phyloP scores from a whole-genome alignment of 2,888 invertebrate species.

The Chrysolina americana region DNA sequence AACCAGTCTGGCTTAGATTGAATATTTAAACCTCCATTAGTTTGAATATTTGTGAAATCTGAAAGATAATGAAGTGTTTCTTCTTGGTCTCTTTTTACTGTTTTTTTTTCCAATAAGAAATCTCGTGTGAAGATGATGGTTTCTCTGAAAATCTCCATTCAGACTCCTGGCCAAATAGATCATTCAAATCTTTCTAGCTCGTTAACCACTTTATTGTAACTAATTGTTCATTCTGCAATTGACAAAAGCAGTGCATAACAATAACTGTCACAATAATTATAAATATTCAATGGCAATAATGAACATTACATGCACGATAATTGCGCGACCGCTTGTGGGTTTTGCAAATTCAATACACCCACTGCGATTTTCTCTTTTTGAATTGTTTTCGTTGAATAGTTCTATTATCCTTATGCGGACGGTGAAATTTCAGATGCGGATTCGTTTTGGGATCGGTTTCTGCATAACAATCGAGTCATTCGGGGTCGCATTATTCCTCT shows the following conservation, averaged over 20 bases:
- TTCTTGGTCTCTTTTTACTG: too few species aligned
- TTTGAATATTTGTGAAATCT: too few species aligned
- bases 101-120: too few species aligned
- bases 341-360: slow-evolving; percentile 31
- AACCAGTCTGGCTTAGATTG: too few species aligned
- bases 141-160: too few species aligned
- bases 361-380: slow-evolving; percentile 33
- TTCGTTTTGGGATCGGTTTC: slow-evolving; percentile 9
- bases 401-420: neutral
- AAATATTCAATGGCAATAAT: slow-evolving; percentile 19
- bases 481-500: neutral
- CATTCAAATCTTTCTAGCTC: neutral
- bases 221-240: neutral
- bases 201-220: neutral
- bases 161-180: neutral
- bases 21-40: too few species aligned
- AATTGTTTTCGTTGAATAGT: slow-evolving; percentile 1
- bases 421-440: slow-evolving; percentile 14
- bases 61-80: too few species aligned
- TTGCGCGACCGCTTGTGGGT: slow-evolving; percentile 17
- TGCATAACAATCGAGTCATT: neutral
- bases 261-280: slow-evolving; percentile 18
- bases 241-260: slow-evolving; percentile 7
- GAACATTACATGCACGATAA: slow-evolving; percentile 15
- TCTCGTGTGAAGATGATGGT: too few species aligned